These are phyloP conservation scores for Protobothrops mucrosquamatus DNA, from an alignment of 2,113 vertebrate genomes.

Conservation along the genomic window DNA sequence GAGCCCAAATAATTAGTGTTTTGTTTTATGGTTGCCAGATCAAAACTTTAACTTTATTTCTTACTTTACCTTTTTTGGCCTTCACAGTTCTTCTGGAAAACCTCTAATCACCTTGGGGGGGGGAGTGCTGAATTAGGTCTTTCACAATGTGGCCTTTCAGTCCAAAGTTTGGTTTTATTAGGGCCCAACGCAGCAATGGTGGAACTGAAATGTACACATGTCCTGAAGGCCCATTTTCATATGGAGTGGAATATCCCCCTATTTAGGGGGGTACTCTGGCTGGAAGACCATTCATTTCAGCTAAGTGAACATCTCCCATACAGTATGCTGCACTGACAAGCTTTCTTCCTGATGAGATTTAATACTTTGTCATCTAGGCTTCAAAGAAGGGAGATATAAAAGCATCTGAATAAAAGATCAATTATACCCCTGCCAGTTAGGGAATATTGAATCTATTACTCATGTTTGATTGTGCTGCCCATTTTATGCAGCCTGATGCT, in stretches of 20 bases:
- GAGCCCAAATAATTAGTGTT: neutral
- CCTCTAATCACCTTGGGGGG: neutral
- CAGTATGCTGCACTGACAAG: neutral
- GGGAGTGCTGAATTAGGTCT: neutral
- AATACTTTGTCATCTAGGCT: neutral
- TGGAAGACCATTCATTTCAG: neutral
- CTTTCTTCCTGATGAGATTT: neutral
- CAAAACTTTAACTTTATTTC: neutral
- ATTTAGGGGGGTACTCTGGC: neutral
- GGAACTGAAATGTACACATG: neutral
- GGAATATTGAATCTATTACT: neutral
- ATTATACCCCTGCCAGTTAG: neutral
- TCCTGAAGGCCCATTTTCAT: neutral
- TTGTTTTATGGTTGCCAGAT: neutral
- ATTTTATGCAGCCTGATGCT: neutral
- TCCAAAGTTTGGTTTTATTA: neutral
- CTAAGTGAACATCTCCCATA: neutral
- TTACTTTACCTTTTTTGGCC: neutral
- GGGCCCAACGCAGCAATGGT: neutral
- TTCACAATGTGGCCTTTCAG: neutral
- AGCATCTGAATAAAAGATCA: neutral
- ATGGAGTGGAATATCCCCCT: neutral
- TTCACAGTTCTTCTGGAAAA: neutral
- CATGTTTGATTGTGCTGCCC: neutral
- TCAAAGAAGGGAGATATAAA: neutral